Evolutionary conservation across 1,140 invertebrate genomes (phyloP), one percentile per base, ranked within the genome.

Genomic region (Micrasema minimum): DNA sequence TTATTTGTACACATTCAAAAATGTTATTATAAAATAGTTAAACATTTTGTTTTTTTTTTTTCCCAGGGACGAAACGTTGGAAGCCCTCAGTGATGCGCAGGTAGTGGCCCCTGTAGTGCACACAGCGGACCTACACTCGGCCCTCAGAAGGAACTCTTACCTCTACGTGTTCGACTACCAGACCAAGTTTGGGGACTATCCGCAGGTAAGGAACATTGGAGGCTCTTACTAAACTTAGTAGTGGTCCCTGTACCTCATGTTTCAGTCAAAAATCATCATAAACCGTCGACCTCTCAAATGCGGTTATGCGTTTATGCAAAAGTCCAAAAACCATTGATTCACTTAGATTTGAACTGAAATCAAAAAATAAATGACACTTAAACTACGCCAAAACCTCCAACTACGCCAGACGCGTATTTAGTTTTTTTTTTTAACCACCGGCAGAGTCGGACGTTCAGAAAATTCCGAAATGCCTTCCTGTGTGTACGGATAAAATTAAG

Each of bases 161-260:
- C 87, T 97, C 57, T 97, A 96, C 80, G 93, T 97, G 14, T 97
- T 96, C 81, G 93, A 95, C 82, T 96, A 98, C 82, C 96, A 97
- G 79, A 95, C 94, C 0, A 95, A 95, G 79, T 92, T 91, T 73
- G 93, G 94, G 23, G 92, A 96, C 80, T 96, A 93, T 83, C 92
- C 91, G 22, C 92, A 94, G 88, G 93, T 95, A 85, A 87, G 86
- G 71, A n/a, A n/a, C n/a, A n/a, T n/a, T n/a, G n/a, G n/a, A n/a
- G 12, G n/a, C 16, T 2, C 7, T 31, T 22, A 22, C 5, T 2
- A 51, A 9, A 16, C 20, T 22, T 65, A 18, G 11, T 22, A n/a
- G n/a, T n/a, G n/a, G n/a, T n/a, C n/a, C n/a, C n/a, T n/a, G n/a
- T n/a, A n/a, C n/a, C n/a, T n/a, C n/a, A n/a, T n/a, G n/a, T n/a